Conservation (phyloP, 2,888 invertebrate genomes). For the Geophilus truncorum region DNA sequence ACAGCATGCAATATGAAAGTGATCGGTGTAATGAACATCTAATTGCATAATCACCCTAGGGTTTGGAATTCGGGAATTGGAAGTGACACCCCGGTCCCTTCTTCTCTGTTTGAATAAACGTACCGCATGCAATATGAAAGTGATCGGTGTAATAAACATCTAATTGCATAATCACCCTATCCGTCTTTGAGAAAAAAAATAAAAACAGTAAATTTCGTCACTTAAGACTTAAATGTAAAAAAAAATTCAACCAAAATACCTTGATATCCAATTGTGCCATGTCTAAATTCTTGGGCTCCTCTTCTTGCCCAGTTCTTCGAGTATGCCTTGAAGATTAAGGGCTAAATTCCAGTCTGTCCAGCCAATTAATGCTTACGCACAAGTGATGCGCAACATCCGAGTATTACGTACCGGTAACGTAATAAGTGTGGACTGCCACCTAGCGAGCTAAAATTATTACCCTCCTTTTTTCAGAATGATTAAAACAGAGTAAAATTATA, state of each 20-base stretch:
- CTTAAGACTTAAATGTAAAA: not conserved
- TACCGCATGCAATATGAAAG: conserved; percentile 82
- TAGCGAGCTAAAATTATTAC: too few species aligned
- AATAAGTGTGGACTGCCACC: too few species aligned
- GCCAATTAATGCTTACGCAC: too few species aligned
- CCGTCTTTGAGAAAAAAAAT: conserved; percentile 55
- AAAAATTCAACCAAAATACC: too few species aligned
- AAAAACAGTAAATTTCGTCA: conserved; percentile 32
- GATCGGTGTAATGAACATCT: conserved; percentile 97
- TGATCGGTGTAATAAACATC: conserved; percentile 98
- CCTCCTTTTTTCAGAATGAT: too few species aligned
- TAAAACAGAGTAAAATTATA: too few species aligned
- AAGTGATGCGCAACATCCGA: too few species aligned
- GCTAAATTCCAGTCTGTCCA: too few species aligned
- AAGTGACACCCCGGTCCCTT: conserved; percentile 95
- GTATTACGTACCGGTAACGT: too few species aligned
- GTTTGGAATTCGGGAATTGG: conserved; percentile 97
- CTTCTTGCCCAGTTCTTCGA: conserved; percentile 72
- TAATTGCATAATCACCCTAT: conserved; percentile 94
- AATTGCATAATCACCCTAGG: conserved; percentile 93
- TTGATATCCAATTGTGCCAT: conserved; percentile 81
- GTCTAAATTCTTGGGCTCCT: conserved; percentile 76
- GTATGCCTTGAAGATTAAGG: too few species aligned
- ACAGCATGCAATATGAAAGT: conserved; percentile 87
- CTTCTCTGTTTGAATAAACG: conserved; percentile 67